Conservation (phyloP, 1,140 invertebrate genomes). For the Papilio helenus region DNA sequence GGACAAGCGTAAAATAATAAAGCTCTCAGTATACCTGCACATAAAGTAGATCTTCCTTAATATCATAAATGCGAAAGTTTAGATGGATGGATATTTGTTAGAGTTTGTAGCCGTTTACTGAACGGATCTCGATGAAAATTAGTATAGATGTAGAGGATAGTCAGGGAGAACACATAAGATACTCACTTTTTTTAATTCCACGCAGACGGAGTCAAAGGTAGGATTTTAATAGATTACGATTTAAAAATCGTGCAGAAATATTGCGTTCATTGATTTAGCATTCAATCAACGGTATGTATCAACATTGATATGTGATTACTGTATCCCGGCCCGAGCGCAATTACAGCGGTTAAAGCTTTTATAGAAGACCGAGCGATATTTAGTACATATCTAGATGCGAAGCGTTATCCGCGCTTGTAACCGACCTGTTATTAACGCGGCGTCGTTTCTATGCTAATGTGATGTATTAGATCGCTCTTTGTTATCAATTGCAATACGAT, state of each 20-base stretch:
- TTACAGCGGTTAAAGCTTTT: constrained; percentile 34
- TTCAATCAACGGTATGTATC: constrained; percentile 14
- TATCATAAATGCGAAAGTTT: too few relatives aligned
- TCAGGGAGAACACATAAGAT: too few relatives aligned
- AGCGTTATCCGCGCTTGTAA: constrained; percentile 39
- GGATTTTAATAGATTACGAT: not conserved
- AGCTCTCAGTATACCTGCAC: too few relatives aligned
- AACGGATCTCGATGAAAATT: too few relatives aligned
- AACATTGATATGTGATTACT: constrained; percentile 18
- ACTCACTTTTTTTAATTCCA: too few relatives aligned
- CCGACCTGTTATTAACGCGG: constrained; percentile 52
- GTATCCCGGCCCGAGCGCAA: not conserved
- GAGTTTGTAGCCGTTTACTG: too few relatives aligned
- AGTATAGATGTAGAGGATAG: too few relatives aligned
- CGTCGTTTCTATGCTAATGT: constrained; percentile 53
- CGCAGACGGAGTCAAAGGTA: too few relatives aligned
- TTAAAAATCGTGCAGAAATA: not conserved
- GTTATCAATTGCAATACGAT: constrained; percentile 29
- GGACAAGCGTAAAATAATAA: not conserved
- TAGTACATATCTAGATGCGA: constrained; percentile 38
- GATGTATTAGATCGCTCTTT: constrained; percentile 37
- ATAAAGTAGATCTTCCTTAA: not conserved
- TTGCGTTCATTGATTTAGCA: constrained; percentile 15
- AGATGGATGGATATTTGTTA: too few relatives aligned
- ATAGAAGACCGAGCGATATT: constrained; percentile 29